Percentiles rank a stretch among this genome's conserved stretches.
phyloP scores from a whole-genome alignment of 2,888 invertebrate species.

The Galeruca laticollis region DNA sequence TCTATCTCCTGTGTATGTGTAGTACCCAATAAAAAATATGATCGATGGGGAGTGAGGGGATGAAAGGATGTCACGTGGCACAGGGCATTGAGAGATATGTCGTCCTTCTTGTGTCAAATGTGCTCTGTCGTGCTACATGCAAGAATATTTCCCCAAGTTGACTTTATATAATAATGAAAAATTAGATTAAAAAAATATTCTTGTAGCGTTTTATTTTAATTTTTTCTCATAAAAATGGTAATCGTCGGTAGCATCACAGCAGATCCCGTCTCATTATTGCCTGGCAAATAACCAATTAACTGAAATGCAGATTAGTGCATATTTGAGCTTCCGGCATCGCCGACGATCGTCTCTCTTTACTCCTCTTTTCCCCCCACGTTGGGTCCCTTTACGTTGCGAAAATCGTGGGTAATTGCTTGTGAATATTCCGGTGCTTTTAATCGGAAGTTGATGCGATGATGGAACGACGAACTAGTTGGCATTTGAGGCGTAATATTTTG shows the following conservation, averaged over 20 bases:
- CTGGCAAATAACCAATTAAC: conserved; percentile 32
- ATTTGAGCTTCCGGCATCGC: conserved; percentile 35
- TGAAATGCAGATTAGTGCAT: conserved; percentile 39
- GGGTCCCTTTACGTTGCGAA: background rate
- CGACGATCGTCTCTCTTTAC: background rate
- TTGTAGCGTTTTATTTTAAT: too few species aligned
- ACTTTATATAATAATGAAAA: too few species aligned
- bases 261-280: conserved; percentile 4
- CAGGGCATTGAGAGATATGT: too few species aligned
- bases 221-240: background rate
- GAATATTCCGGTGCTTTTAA: conserved; percentile 4
- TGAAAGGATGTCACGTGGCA: too few species aligned
- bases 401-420: background rate
- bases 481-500: background rate
- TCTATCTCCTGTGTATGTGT: too few species aligned
- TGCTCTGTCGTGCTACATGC: too few species aligned
- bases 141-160: too few species aligned
- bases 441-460: conserved; percentile 10
- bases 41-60: too few species aligned
- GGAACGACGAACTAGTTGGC: background rate
- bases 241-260: background rate
- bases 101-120: too few species aligned
- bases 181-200: too few species aligned
- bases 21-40: too few species aligned
- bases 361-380: background rate